Conservation (phyloP, 30 jellyfish, hydroid and myxozoan genomes). For the Rhopilema esculentum region DNA sequence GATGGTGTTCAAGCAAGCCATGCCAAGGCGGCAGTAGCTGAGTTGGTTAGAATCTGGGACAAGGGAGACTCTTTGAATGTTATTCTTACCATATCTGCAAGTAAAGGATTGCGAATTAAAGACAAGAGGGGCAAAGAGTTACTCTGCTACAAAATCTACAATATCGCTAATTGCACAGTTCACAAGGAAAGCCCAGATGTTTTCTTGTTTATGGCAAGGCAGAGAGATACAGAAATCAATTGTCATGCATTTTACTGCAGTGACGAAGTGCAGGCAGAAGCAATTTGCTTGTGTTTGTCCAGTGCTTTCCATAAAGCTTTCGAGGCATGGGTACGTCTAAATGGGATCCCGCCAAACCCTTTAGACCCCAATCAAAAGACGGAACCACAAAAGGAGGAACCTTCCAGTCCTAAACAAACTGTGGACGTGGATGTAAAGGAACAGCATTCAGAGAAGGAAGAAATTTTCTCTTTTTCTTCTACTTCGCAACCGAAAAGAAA, state of each 20-base stretch:
- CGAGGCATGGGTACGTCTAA: constrained; percentile 55
- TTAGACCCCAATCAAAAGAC: neutral
- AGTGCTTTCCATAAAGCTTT: constrained; percentile 65
- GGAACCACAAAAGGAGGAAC: neutral
- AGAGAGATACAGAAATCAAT: constrained; percentile 11
- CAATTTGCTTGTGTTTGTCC: constrained; percentile 53
- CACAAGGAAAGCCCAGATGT: constrained; percentile 47
- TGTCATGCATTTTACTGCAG: constrained; percentile 69
- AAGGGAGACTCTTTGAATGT: constrained; percentile 42
- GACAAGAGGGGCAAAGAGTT: constrained; percentile 60
- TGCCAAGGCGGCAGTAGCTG: constrained; percentile 35
- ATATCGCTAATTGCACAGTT: constrained; percentile 63
- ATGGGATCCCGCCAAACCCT: neutral
- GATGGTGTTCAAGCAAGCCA: constrained; percentile 7
- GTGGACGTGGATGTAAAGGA: neutral
- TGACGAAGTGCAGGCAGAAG: constrained; percentile 60
- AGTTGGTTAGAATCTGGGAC: constrained; percentile 37
- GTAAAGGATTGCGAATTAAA: constrained; percentile 40
- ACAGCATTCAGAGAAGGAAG: neutral
- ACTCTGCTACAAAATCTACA: constrained; percentile 40
- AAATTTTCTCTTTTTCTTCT: neutral
- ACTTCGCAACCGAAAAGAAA: neutral
- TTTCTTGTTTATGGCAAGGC: constrained; percentile 57
- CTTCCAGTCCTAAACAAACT: neutral
- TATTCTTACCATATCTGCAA: constrained; percentile 52